Evolutionary conservation across 2,113 vertebrate genomes (phyloP).

Genomic region (Bagarius yarrelli): DNA sequence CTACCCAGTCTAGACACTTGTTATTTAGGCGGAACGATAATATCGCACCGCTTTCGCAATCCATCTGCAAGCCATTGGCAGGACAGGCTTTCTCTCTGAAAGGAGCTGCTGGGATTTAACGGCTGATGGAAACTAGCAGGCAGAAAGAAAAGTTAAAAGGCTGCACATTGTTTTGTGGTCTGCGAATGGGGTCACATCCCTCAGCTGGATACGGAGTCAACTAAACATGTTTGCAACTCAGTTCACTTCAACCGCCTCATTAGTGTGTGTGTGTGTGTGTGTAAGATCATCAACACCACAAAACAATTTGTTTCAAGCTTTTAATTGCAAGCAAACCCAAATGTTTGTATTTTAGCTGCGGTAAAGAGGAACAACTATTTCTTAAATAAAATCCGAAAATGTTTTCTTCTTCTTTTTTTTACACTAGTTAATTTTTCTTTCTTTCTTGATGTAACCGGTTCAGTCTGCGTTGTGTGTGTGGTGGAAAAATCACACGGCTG

Average conservation of each 20-base stretch:
- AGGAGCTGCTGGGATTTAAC: constrained; percentile 47
- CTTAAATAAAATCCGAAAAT: neutral
- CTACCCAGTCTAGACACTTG: constrained; percentile 61
- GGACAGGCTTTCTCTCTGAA: constrained; percentile 55
- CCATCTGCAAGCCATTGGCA: constrained; percentile 67
- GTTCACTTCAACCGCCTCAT: constrained; percentile 14
- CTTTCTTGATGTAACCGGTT: neutral
- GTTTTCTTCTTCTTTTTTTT: neutral
- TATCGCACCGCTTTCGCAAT: constrained; percentile 46
- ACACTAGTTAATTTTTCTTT: too few species aligned
- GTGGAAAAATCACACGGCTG: too few species aligned
- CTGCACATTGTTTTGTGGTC: constrained; percentile 50
- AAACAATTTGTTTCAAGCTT: neutral
- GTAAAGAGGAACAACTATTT: neutral
- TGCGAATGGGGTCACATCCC: constrained; percentile 56
- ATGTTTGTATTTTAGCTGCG: neutral
- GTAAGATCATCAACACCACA: neutral
- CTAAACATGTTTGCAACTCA: constrained; percentile 27
- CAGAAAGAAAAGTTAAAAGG: constrained; percentile 55
- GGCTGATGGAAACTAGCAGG: constrained; percentile 50
- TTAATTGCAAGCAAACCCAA: neutral
- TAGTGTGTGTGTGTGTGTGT: neutral
- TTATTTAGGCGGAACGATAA: constrained; percentile 51
- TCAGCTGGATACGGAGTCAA: neutral
- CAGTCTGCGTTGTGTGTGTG: too few species aligned